A percentile compares a stretch with the other conserved stretches of the same genome.
phyloP scores from a whole-genome alignment of 2,113 vertebrate species.

The Vulpes lagopus region DNA sequence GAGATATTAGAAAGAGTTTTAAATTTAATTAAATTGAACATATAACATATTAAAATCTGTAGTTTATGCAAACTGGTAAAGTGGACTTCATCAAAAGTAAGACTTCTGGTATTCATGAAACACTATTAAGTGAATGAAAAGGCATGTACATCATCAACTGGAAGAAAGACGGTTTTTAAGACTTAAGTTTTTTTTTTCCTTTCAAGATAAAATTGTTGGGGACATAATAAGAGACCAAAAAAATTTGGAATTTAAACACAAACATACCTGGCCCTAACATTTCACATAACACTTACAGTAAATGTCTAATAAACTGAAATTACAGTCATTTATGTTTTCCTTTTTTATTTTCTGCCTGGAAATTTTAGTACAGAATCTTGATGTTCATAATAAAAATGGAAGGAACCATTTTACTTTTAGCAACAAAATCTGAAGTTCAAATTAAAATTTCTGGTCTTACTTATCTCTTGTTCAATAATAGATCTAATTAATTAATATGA shows the following conservation, averaged over 20 bases:
- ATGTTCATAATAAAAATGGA: neutral
- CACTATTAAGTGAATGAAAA: neutral
- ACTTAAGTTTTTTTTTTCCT: neutral
- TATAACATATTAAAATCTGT: neutral
- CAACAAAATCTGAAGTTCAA: neutral
- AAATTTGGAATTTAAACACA: neutral
- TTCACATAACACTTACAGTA: neutral
- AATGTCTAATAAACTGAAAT: neutral
- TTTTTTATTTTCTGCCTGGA: neutral
- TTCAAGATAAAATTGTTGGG: neutral
- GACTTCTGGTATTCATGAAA: neutral
- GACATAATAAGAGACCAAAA: neutral
- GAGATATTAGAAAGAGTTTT: neutral
- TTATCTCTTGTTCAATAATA: neutral
- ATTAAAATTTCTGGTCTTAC: neutral
- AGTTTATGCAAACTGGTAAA: neutral
- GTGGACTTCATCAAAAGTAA: neutral
- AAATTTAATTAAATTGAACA: neutral
- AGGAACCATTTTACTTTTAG: neutral
- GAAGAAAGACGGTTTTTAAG: neutral
- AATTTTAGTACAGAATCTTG: neutral
- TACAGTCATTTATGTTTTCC: neutral
- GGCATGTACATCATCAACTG: neutral
- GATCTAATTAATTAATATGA: neutral
- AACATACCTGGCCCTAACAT: neutral